These are phyloP conservation scores for Gobius niger DNA, from an alignment of 2,113 vertebrate genomes.

Conservation along the genomic window DNA sequence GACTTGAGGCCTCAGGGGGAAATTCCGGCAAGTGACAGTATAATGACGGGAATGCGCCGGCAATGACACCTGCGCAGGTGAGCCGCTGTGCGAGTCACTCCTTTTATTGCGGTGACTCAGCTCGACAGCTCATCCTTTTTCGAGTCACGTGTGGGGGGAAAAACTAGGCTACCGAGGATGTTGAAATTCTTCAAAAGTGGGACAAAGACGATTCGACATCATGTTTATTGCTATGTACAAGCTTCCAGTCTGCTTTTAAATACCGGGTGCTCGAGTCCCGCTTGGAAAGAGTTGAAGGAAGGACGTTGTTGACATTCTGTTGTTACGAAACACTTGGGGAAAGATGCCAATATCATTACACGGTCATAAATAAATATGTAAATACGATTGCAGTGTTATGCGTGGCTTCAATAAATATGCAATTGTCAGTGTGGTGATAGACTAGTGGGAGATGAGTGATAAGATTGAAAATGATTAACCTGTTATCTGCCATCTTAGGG, in stretches of 20 bases:
- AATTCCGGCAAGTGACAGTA: conserved; percentile 34
- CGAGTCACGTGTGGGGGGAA: conserved; percentile 41
- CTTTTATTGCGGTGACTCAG: conserved; percentile 20
- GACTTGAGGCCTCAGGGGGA: conserved; percentile 21
- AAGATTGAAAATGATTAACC: neutral
- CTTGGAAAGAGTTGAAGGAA: neutral
- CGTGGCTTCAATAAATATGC: neutral
- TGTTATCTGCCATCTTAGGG: neutral
- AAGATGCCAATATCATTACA: neutral
- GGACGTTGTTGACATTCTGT: neutral
- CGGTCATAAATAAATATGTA: neutral
- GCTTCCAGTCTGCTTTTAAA: neutral
- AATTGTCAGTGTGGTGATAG: neutral
- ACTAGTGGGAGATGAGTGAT: too few relatives aligned
- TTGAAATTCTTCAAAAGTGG: neutral
- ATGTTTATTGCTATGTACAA: neutral
- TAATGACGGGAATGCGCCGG: conserved; percentile 28
- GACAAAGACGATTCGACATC: neutral
- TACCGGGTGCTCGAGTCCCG: neutral
- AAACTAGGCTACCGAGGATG: neutral
- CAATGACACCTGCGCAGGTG: conserved; percentile 30
- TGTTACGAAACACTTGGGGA: neutral
- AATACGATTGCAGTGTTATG: neutral
- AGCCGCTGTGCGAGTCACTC: conserved; percentile 21
- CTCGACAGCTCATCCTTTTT: conserved; percentile 5